phyloP scores from a whole-genome alignment of 2,113 vertebrate species.

The Catharus bicknelli region DNA sequence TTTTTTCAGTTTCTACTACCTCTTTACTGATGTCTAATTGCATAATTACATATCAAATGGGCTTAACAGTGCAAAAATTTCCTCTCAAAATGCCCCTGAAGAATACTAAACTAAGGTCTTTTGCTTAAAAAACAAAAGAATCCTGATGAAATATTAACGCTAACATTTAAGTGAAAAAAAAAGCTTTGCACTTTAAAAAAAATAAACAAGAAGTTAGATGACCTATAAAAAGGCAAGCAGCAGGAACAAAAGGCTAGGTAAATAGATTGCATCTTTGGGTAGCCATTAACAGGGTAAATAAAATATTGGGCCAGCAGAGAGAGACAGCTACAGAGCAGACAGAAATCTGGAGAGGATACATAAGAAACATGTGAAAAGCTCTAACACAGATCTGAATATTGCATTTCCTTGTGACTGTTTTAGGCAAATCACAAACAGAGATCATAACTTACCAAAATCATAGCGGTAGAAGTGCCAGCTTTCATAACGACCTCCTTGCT shows the following conservation, averaged over 20 bases:
- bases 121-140: not conserved
- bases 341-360: not conserved
- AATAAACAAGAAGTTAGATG: not conserved
- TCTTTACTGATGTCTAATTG: not conserved
- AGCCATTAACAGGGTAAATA: not conserved
- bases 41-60: not conserved
- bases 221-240: not conserved
- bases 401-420: not conserved
- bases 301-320: not conserved
- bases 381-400: not conserved
- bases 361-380: not conserved
- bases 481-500: conserved; percentile 89
- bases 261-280: not conserved
- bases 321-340: not conserved
- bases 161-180: not conserved
- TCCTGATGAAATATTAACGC: not conserved
- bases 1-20: not conserved
- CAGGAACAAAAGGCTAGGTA: not conserved
- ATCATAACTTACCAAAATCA: conserved; percentile 86
- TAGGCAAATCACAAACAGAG: not conserved
- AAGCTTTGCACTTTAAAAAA: not conserved
- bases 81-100: not conserved
- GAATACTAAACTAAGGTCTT: not conserved
- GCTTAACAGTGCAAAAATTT: not conserved
- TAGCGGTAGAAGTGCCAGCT: conserved; percentile 97